phyloP scores from a whole-genome alignment of 2,888 invertebrate genomes.

The Meiosimyza platycephala region DNA sequence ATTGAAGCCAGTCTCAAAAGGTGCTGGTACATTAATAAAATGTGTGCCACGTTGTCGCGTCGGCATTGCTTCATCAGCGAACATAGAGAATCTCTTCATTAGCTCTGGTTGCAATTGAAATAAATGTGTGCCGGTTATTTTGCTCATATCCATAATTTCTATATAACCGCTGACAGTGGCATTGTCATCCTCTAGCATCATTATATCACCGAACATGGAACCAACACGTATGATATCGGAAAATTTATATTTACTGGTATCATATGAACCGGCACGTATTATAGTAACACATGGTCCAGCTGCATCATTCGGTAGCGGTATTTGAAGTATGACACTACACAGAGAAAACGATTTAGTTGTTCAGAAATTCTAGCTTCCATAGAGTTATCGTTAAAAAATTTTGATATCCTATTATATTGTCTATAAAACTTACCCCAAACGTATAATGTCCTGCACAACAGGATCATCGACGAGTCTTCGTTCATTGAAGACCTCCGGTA shows the following conservation, averaged over 20 bases:
- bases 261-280: conserved; percentile 69
- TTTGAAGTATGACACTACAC: conserved; percentile 55
- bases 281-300: conserved; percentile 69
- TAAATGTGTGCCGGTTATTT: conserved; percentile 70
- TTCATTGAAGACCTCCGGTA: conserved; percentile 72
- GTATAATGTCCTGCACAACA: conserved; percentile 57
- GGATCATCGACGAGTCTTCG: conserved; percentile 58
- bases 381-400: too few relatives aligned
- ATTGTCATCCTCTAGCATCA: conserved; percentile 75
- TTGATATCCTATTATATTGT: not conserved
- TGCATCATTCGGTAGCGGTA: conserved; percentile 63
- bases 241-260: conserved; percentile 69
- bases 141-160: conserved; percentile 72
- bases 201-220: conserved; percentile 74
- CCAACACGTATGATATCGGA: conserved; percentile 71
- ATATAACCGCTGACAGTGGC: conserved; percentile 70
- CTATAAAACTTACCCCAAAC: conserved; percentile 55
- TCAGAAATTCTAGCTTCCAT: too few relatives aligned
- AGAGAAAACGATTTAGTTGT: too few relatives aligned
- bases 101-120: conserved; percentile 72
- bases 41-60: conserved; percentile 73
- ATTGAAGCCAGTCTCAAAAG: conserved; percentile 72
- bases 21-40: conserved; percentile 72
- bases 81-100: conserved; percentile 71
- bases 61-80: conserved; percentile 74